phyloP scores from a whole-genome alignment of 37 sponge, comb jelly and placozoan species.

The Tethya wilhelma region DNA sequence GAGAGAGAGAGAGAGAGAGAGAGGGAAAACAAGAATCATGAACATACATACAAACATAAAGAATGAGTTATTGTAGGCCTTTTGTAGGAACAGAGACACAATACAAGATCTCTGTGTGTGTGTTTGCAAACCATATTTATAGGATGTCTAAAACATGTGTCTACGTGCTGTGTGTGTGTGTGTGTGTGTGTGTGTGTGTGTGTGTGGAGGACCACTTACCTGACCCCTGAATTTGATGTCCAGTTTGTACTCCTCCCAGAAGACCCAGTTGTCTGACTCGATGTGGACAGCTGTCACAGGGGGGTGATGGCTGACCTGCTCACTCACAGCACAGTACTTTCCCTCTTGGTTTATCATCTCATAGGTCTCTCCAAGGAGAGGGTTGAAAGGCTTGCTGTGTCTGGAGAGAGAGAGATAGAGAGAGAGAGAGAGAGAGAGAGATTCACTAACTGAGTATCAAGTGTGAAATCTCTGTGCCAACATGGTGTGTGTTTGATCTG shows the following conservation, averaged over 20 bases:
- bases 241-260: slow-evolving; percentile 94
- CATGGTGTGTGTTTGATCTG: too few relatives aligned
- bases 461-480: too few relatives aligned
- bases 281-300: slow-evolving; percentile 90
- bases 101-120: too few relatives aligned
- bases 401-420: slow-evolving; percentile 31
- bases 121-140: too few relatives aligned
- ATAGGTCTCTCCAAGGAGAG: slow-evolving; percentile 94
- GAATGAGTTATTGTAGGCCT: too few relatives aligned
- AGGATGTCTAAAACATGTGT: too few relatives aligned
- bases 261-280: slow-evolving; percentile 83
- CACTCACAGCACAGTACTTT: slow-evolving; percentile 61
- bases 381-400: slow-evolving; percentile 96
- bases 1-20: slow-evolving; percentile 2
- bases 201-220: slow-evolving; percentile 20
- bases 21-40: neutral
- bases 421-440: slow-evolving; percentile 5
- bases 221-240: slow-evolving; percentile 93
- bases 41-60: too few relatives aligned
- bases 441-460: neutral
- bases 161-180: slow-evolving; percentile 23
- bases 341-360: slow-evolving; percentile 72
- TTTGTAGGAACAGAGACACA: too few relatives aligned
- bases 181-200: slow-evolving; percentile 20
- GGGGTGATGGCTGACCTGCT: slow-evolving; percentile 96